Evolutionary conservation across 2,797 vertebrate genomes (phyloP).

Genomic region (Gymnocypris eckloni): DNA sequence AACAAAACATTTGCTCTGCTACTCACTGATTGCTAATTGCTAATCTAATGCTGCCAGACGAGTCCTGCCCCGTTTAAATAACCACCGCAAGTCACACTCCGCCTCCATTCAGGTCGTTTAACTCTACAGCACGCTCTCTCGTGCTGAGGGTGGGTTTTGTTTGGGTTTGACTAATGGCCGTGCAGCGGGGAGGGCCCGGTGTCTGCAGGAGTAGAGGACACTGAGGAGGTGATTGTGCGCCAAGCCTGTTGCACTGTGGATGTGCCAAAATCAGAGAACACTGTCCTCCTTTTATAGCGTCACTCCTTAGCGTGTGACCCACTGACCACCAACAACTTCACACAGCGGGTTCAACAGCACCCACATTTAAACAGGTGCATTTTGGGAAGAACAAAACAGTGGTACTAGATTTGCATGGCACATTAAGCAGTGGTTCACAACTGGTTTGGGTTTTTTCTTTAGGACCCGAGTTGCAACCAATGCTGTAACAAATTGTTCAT

Average conservation of each 20-base stretch:
- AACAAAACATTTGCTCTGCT: slow-evolving; percentile 21
- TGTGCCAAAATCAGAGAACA: slow-evolving; percentile 60
- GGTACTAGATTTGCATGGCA: background rate
- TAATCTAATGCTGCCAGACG: background rate
- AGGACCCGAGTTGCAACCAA: too few relatives aligned
- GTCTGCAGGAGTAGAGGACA: slow-evolving; percentile 51
- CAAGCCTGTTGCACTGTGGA: slow-evolving; percentile 48
- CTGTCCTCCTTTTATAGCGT: slow-evolving; percentile 69
- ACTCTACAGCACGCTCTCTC: slow-evolving; percentile 17
- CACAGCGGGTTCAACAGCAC: background rate
- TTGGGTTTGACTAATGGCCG: slow-evolving; percentile 44
- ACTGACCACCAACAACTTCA: slow-evolving; percentile 53
- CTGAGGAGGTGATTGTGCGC: slow-evolving; percentile 47
- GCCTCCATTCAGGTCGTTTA: slow-evolving; percentile 28
- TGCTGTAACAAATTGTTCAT: background rate
- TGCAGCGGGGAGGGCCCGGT: slow-evolving; percentile 25
- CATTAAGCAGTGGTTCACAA: background rate
- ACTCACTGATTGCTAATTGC: slow-evolving; percentile 31
- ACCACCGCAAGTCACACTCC: background rate
- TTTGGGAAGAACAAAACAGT: background rate
- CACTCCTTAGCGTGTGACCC: slow-evolving; percentile 69
- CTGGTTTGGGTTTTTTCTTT: background rate
- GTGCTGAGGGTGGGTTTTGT: slow-evolving; percentile 40
- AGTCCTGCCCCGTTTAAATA: slow-evolving; percentile 12
- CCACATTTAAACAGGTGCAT: slow-evolving; percentile 31